Evolutionary conservation across 2,888 invertebrate genomes (phyloP).

Genomic region (Latheticus oryzae): DNA sequence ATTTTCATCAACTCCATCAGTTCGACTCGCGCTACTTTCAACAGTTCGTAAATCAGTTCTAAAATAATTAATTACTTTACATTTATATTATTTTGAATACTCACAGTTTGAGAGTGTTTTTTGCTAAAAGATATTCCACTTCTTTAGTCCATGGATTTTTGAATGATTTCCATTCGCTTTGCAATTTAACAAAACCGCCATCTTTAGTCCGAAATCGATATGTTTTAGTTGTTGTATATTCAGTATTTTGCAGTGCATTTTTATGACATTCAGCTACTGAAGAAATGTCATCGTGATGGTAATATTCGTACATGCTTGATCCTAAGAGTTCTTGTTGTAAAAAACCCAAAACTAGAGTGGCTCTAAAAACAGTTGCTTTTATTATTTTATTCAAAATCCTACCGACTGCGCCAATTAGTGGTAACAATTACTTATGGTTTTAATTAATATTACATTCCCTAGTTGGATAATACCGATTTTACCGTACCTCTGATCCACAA

Average conservation of each 20-base stretch:
- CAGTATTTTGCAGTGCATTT: constrained; percentile 75
- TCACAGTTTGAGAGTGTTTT: constrained; percentile 82
- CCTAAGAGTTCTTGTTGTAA: constrained; percentile 93
- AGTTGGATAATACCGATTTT: no score
- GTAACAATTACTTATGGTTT: no score
- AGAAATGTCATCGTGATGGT: constrained; percentile 83
- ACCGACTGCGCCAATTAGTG: no score
- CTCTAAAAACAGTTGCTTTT: no score
- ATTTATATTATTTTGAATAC: no score
- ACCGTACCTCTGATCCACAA: constrained; percentile 92
- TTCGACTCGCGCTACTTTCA: constrained; percentile 66
- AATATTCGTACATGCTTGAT: constrained; percentile 94
- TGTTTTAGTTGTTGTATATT: constrained; percentile 74
- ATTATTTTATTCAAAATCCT: no score
- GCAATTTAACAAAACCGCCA: constrained; percentile 77
- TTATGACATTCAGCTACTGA: constrained; percentile 87
- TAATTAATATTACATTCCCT: no score
- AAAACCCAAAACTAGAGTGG: constrained; percentile 88
- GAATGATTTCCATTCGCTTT: constrained; percentile 90
- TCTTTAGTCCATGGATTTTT: constrained; percentile 97
- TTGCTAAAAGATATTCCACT: constrained; percentile 89
- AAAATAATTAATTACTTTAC: constrained; percentile 31
- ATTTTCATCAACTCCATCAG: constrained; percentile 67
- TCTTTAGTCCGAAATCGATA: constrained; percentile 86
- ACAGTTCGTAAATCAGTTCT: constrained; percentile 68